Conservation (phyloP, 2,113 vertebrate genomes). For the Amphilophus citrinellus region DNA sequence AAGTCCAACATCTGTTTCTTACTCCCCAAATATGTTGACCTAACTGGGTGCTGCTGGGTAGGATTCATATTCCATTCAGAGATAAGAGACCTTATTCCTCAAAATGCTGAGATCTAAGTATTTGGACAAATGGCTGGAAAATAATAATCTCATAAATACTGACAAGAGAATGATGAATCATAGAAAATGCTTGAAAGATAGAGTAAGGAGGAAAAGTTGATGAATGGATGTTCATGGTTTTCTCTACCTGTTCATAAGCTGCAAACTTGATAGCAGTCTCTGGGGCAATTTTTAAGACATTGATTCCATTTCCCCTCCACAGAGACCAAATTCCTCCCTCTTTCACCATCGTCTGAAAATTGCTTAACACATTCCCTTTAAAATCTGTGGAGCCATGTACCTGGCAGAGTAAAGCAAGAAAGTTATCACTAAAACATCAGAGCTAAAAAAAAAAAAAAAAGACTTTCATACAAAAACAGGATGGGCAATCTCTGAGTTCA, state of each 20-base stretch:
- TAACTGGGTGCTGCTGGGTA: not conserved
- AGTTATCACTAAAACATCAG: not conserved
- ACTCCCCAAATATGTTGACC: not conserved
- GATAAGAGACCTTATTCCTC: not conserved
- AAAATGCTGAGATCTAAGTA: not conserved
- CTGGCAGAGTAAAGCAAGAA: conserved; percentile 64
- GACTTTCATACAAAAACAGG: not conserved
- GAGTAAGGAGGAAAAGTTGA: not conserved
- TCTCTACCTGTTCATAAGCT: conserved; percentile 85
- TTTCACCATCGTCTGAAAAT: conserved; percentile 82
- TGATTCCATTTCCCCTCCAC: conserved; percentile 90
- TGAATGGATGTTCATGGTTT: not conserved
- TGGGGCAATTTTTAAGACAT: conserved; percentile 90
- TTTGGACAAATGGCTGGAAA: not conserved
- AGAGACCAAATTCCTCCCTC: conserved; percentile 85
- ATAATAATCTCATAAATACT: not conserved
- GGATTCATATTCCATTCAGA: not conserved
- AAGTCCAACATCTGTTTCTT: not conserved
- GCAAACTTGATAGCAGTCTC: conserved; percentile 91
- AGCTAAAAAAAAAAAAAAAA: too few species aligned
- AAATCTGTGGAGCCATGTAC: conserved; percentile 83
- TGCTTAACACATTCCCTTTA: conserved; percentile 74
- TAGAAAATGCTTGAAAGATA: not conserved
- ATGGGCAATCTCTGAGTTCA: not conserved
- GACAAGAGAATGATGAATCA: not conserved